These are phyloP conservation scores for Zaprionus kolodkinae DNA, from an alignment of 1,140 invertebrate genomes.

Conservation along the genomic window DNA sequence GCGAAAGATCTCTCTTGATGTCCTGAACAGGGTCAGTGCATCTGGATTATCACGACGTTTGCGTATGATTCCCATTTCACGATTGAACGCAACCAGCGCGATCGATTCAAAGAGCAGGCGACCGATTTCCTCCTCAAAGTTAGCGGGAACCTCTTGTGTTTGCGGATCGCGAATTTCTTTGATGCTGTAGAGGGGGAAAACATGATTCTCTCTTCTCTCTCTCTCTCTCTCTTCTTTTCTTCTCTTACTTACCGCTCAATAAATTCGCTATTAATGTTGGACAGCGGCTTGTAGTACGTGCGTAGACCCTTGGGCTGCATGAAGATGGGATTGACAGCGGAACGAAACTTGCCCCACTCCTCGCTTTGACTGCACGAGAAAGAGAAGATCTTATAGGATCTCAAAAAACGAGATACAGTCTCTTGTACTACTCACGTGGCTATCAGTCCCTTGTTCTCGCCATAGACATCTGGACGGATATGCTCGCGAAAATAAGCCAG, in stretches of 20 bases:
- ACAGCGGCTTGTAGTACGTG: constrained; percentile 63
- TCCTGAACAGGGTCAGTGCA: constrained; percentile 24
- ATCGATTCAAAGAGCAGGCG: constrained; percentile 49
- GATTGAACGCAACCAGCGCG: constrained; percentile 41
- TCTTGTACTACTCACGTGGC: constrained; percentile 44
- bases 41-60: constrained; percentile 45
- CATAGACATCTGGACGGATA: constrained; percentile 47
- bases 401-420: too few species aligned
- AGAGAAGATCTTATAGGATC: neutral
- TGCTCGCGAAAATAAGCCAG: constrained; percentile 58
- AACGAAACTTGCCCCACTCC: constrained; percentile 57
- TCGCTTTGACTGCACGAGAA: constrained; percentile 46
- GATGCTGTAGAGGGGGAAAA: constrained; percentile 60
- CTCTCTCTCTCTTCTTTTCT: neutral
- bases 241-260: constrained; percentile 59
- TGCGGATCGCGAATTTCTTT: constrained; percentile 60
- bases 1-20: constrained; percentile 24
- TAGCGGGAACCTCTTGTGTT: constrained; percentile 42
- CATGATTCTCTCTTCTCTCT: neutral
- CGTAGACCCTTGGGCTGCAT: constrained; percentile 64
- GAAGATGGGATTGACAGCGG: constrained; percentile 66
- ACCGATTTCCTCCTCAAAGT: constrained; percentile 47
- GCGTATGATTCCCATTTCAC: constrained; percentile 52
- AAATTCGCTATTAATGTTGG: constrained; percentile 68
- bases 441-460: constrained; percentile 42